Percentiles rank a stretch among this genome's conserved stretches.
These are phyloP conservation scores for Lipophrys pholis DNA, from an alignment of 2,113 vertebrate genomes.

Conservation along the genomic window DNA sequence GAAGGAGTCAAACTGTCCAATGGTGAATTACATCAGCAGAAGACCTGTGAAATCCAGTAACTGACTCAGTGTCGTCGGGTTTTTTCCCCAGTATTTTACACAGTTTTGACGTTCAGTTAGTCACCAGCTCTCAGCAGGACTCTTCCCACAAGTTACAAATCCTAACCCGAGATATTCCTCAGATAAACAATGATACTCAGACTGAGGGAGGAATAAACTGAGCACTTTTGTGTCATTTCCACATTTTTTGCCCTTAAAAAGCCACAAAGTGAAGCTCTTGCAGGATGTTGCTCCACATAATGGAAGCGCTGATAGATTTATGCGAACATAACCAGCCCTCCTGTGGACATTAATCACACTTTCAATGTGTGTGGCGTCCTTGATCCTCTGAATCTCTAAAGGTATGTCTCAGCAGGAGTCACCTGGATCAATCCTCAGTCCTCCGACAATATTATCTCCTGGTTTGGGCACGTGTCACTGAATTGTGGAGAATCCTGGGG, in stretches of 20 bases:
- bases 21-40: neutral
- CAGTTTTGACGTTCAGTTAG: constrained; percentile 1
- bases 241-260: constrained; percentile 49
- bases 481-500: too few species aligned
- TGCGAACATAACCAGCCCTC: neutral
- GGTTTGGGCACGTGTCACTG: too few species aligned
- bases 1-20: neutral
- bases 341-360: neutral
- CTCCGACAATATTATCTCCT: too few species aligned
- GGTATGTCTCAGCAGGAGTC: too few species aligned
- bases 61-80: neutral
- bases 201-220: neutral
- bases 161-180: neutral
- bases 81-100: constrained; percentile 1
- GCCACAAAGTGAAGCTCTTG: neutral
- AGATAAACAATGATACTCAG: constrained; percentile 18
- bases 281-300: constrained; percentile 8
- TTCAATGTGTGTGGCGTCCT: neutral
- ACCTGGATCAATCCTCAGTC: too few species aligned
- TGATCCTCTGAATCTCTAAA: neutral
- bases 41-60: too few species aligned
- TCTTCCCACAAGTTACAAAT: neutral
- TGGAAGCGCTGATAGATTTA: neutral
- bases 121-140: constrained; percentile 3
- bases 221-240: neutral